phyloP scores from a whole-genome alignment of 2,888 invertebrate species.

The Tridacna gigas region DNA sequence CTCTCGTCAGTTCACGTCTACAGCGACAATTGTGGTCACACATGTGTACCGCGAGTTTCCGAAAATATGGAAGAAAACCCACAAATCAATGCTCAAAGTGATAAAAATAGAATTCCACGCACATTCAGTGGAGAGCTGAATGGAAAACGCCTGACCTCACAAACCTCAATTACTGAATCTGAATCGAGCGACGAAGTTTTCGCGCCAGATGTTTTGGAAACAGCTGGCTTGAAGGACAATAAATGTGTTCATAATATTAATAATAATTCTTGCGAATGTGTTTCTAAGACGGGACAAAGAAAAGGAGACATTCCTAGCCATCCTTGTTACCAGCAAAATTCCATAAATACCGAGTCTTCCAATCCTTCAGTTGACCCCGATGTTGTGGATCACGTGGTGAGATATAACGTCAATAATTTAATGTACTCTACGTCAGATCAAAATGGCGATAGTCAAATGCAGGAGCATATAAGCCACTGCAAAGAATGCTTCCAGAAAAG shows the following conservation, averaged over 20 bases:
- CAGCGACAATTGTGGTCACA: slow-evolving; percentile 1
- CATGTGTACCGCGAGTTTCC: neutral
- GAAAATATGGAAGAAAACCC: neutral
- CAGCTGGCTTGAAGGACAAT: neutral
- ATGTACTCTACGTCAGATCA: neutral
- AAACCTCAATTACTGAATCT: neutral
- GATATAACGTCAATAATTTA: neutral
- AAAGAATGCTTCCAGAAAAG: neutral
- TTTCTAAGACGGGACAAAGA: neutral
- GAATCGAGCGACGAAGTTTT: slow-evolving; percentile 38
- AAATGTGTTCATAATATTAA: neutral
- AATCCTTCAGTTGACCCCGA: neutral
- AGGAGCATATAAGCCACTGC: neutral
- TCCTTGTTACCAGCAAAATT: neutral
- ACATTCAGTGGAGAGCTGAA: neutral
- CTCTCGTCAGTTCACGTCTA: neutral
- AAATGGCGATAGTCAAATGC: neutral
- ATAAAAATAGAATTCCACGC: neutral
- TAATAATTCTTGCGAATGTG: slow-evolving; percentile 14
- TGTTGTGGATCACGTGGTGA: neutral
- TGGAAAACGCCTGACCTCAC: neutral
- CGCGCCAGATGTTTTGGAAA: slow-evolving; percentile 5
- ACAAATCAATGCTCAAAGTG: neutral
- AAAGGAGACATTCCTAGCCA: neutral
- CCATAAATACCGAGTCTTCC: neutral